Conservation (phyloP, 2,113 vertebrate species). For the Hystrix brachyura region DNA sequence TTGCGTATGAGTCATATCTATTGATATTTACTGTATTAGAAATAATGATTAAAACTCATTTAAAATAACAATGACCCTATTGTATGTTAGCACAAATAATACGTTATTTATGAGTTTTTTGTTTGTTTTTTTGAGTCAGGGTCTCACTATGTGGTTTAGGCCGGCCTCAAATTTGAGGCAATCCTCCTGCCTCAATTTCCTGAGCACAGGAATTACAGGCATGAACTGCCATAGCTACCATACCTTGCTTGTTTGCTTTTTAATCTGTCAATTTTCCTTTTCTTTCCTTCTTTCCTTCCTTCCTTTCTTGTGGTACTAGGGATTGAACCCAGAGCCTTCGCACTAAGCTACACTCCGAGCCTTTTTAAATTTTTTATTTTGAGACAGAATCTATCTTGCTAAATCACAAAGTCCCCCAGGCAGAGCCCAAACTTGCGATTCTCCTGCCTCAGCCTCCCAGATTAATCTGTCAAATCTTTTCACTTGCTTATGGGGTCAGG, state of each 20-base stretch:
- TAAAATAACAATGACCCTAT: background rate
- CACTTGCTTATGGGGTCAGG: too few relatives aligned
- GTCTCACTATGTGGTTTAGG: background rate
- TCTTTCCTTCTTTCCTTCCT: background rate
- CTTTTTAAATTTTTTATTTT: background rate
- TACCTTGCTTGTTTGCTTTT: background rate
- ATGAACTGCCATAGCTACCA: background rate
- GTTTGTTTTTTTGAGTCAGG: background rate
- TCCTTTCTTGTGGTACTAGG: background rate
- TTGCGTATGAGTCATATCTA: background rate
- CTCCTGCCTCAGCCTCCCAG: background rate
- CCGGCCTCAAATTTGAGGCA: background rate
- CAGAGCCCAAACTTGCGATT: background rate
- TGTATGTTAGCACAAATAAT: slow-evolving; percentile 1
- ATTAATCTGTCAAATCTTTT: background rate
- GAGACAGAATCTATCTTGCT: background rate
- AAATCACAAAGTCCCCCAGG: background rate
- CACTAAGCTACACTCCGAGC: background rate
- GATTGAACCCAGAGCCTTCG: background rate
- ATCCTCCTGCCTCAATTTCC: background rate
- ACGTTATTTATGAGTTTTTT: background rate
- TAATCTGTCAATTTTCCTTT: background rate
- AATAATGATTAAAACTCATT: background rate
- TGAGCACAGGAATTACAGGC: background rate
- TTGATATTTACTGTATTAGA: background rate